Percentiles rank a stretch among this genome's conserved stretches.
These are phyloP conservation scores for Chaetops frenatus DNA, from an alignment of 2,113 vertebrate genomes.

Conservation along the genomic window DNA sequence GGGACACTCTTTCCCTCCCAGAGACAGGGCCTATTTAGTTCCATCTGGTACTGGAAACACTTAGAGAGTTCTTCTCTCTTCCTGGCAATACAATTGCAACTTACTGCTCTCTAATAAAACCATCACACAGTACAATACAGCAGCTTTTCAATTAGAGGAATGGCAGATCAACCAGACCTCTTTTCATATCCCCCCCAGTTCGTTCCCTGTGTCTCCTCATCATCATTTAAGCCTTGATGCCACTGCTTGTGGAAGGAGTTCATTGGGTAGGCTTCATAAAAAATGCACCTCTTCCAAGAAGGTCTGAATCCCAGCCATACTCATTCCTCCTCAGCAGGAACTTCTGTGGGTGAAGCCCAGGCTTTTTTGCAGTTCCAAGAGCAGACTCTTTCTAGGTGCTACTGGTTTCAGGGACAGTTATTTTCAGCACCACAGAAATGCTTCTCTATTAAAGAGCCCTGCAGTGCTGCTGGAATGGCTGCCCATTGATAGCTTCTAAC, in stretches of 20 bases:
- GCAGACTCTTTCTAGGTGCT: neutral
- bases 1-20: neutral
- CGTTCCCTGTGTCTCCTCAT: neutral
- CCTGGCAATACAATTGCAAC: neutral
- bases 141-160: neutral
- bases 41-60: neutral
- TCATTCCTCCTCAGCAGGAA: neutral
- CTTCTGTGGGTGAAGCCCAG: neutral
- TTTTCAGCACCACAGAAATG: neutral
- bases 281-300: neutral
- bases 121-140: neutral
- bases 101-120: neutral
- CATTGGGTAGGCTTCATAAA: neutral
- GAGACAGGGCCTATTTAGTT: neutral
- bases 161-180: neutral
- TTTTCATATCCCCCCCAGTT: neutral
- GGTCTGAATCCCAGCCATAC: neutral
- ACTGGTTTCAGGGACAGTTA: neutral
- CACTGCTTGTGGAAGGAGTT: neutral
- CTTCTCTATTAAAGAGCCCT: neutral
- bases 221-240: neutral
- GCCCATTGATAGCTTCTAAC: neutral
- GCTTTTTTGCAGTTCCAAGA: neutral
- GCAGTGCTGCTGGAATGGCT: neutral
- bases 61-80: neutral